These are phyloP conservation scores for Peromyscus aztecus DNA, from an alignment of 2,797 vertebrate genomes.

Conservation along the genomic window DNA sequence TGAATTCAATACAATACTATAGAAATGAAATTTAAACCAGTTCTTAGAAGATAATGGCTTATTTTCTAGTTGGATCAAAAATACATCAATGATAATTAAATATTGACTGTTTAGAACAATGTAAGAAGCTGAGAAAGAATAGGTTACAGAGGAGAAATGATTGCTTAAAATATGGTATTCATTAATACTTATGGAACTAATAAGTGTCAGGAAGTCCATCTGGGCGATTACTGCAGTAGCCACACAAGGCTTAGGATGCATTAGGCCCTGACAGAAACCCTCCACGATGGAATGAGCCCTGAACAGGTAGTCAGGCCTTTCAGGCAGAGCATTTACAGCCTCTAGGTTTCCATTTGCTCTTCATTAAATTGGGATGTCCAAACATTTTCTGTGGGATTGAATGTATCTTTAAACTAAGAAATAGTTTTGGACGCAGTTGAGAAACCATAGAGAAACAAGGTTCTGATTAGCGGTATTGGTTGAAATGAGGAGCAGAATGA, in stretches of 20 bases:
- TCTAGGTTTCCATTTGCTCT: conserved; percentile 10
- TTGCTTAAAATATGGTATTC: not conserved
- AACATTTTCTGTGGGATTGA: not conserved
- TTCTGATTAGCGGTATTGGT: not conserved
- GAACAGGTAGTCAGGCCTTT: not conserved
- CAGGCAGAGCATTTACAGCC: not conserved
- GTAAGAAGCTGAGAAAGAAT: conserved; percentile 8
- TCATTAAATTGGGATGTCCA: not conserved
- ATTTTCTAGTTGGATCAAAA: conserved; percentile 44
- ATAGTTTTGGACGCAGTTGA: not conserved
- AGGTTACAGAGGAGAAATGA: not conserved
- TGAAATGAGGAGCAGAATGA: conserved; percentile 26
- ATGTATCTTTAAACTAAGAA: not conserved
- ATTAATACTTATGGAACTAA: not conserved
- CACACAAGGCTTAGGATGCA: not conserved
- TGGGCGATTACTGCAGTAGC: not conserved
- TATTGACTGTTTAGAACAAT: conserved; percentile 7
- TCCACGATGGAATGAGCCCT: not conserved
- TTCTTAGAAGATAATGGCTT: not conserved
- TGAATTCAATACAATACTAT: not conserved
- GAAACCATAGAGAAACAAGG: not conserved
- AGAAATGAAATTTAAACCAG: conserved; percentile 33
- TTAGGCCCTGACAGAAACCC: not conserved
- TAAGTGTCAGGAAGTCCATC: not conserved
- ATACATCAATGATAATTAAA: conserved; percentile 26